Percentiles rank a stretch among this genome's conserved stretches.
phyloP scores from a whole-genome alignment of 2,797 vertebrate species.

The Neosilurus hyrtlii region DNA sequence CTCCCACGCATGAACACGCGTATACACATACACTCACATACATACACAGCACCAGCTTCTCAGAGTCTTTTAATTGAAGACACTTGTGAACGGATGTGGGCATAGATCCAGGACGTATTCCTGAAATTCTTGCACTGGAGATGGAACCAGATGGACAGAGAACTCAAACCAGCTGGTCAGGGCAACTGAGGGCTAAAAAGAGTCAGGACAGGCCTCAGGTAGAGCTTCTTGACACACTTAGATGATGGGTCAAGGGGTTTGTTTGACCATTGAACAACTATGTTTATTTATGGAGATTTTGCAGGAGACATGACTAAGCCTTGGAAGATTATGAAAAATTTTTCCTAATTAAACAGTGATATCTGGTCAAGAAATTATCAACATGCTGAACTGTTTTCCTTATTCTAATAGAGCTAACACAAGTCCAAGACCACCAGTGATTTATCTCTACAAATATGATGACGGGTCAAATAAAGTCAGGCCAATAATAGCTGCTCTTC shows the following conservation, averaged over 20 bases:
- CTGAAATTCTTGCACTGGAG: slow-evolving; percentile 78
- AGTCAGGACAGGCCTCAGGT: slow-evolving; percentile 65
- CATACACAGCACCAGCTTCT: slow-evolving; percentile 57
- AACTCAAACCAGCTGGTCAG: slow-evolving; percentile 80
- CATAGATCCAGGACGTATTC: slow-evolving; percentile 79
- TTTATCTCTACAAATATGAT: background rate
- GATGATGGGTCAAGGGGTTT: slow-evolving; percentile 33
- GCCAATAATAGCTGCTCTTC: background rate
- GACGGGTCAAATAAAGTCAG: background rate
- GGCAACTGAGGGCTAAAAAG: slow-evolving; percentile 57
- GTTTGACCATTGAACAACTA: slow-evolving; percentile 14
- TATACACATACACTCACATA: slow-evolving; percentile 31
- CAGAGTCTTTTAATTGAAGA: slow-evolving; percentile 79
- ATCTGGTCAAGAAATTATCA: background rate
- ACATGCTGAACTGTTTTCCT: background rate
- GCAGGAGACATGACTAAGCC: background rate
- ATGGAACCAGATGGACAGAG: slow-evolving; percentile 79
- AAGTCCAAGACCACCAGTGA: background rate
- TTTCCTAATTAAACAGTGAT: background rate
- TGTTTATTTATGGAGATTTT: background rate
- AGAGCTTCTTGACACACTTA: slow-evolving; percentile 63
- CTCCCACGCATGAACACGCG: slow-evolving; percentile 22
- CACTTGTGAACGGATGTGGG: slow-evolving; percentile 84
- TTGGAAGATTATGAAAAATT: background rate
- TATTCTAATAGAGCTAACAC: background rate